A percentile compares a stretch with the other conserved stretches of the same genome.
phyloP scores from a whole-genome alignment of 2,113 vertebrate genomes.

The Mustela lutreola region DNA sequence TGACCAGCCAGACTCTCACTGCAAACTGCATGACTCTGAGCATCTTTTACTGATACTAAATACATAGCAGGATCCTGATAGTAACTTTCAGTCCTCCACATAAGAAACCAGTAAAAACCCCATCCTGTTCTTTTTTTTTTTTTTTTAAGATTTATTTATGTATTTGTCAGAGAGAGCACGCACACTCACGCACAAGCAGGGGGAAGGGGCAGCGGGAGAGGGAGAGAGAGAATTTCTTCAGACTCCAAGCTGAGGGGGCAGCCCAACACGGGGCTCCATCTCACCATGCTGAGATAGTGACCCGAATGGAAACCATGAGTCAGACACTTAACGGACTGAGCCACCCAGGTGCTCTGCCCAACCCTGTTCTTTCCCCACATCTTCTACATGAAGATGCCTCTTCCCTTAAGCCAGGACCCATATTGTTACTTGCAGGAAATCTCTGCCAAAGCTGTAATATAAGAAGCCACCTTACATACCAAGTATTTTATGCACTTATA shows the following conservation, averaged over 20 bases:
- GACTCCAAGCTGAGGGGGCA: not conserved
- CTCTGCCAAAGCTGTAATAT: not conserved
- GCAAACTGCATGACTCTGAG: not conserved
- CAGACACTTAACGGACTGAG: not conserved
- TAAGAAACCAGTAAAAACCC: not conserved
- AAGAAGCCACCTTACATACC: not conserved
- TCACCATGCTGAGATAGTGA: not conserved
- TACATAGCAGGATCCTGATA: not conserved
- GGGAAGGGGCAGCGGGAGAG: not conserved
- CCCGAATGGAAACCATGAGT: not conserved
- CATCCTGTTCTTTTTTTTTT: not conserved
- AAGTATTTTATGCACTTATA: not conserved
- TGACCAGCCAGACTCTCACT: not conserved
- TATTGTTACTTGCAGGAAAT: not conserved
- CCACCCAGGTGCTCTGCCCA: not conserved
- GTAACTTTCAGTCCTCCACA: not conserved
- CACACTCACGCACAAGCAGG: not conserved
- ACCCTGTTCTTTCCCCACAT: not conserved
- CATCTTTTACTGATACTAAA: not conserved
- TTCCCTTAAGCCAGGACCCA: not conserved
- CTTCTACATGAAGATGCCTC: not conserved
- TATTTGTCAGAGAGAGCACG: not conserved
- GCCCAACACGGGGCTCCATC: not conserved
- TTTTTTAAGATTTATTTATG: not conserved
- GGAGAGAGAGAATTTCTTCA: not conserved